A percentile compares a stretch with the other conserved stretches of the same genome.
These are phyloP conservation scores for Oxycera nigricornis DNA, from an alignment of 2,888 invertebrate genomes.

Conservation along the genomic window DNA sequence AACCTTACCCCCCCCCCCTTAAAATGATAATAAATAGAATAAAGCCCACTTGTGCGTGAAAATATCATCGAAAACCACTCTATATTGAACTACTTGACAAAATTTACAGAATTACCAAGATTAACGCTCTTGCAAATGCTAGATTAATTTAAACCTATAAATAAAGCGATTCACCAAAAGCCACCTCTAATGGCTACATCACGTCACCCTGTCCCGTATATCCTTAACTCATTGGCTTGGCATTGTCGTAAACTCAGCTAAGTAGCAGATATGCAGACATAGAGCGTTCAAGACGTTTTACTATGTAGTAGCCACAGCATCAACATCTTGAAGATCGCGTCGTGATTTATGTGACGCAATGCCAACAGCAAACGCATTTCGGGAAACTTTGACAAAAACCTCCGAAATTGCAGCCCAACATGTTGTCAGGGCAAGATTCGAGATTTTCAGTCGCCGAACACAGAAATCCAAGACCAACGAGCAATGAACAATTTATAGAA, in stretches of 20 bases:
- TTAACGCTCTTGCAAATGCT: too few species aligned
- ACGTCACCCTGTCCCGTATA: neutral
- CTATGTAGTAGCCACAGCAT: neutral
- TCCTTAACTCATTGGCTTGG: neutral
- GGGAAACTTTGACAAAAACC: constrained; percentile 3
- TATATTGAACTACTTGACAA: too few species aligned
- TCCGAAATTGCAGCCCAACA: neutral
- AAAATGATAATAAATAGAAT: too few species aligned
- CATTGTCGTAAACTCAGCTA: neutral
- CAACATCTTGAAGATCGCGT: neutral
- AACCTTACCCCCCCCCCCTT: too few species aligned
- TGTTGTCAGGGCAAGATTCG: neutral
- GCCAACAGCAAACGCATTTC: constrained; percentile 11
- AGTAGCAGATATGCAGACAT: neutral
- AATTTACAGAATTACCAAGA: too few species aligned
- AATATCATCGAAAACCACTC: too few species aligned
- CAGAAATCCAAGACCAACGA: neutral
- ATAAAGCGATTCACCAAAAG: too few species aligned
- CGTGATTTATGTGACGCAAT: constrained; percentile 38
- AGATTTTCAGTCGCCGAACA: neutral
- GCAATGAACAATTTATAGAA: constrained; percentile 29
- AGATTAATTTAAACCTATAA: too few species aligned
- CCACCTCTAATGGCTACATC: neutral
- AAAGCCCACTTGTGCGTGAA: too few species aligned
- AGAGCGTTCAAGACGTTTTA: neutral